phyloP scores from a whole-genome alignment of 2,888 invertebrate species.

The Drosophila neutralis region DNA sequence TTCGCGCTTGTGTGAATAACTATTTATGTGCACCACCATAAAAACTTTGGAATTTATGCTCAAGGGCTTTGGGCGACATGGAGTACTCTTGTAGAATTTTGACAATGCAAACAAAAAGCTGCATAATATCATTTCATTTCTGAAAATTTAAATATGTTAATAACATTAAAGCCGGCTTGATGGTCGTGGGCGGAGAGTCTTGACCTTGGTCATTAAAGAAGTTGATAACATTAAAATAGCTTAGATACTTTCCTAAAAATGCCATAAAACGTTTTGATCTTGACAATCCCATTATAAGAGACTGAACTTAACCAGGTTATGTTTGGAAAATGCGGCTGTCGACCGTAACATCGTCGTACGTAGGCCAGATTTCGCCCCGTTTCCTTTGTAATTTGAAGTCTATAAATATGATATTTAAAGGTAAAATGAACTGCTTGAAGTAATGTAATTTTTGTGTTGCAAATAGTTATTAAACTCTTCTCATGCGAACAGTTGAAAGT shows the following conservation, averaged over 20 bases:
- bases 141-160: neutral
- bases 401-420: neutral
- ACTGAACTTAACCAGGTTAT: neutral
- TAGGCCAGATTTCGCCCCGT: neutral
- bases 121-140: neutral
- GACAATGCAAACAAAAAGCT: neutral
- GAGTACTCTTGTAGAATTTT: neutral
- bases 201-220: no score
- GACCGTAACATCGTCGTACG: neutral
- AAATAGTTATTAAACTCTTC: neutral
- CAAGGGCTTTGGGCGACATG: neutral
- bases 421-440: neutral
- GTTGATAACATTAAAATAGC: neutral
- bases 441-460: neutral
- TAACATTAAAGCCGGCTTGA: neutral
- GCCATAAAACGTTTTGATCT: neutral
- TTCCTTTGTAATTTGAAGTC: neutral
- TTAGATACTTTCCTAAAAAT: neutral
- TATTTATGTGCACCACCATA: neutral
- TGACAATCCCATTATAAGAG: no score
- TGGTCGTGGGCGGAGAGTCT: no score
- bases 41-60: neutral
- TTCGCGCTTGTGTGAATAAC: neutral
- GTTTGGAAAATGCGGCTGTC: neutral
- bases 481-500: neutral